These are phyloP conservation scores for Lepas anatifera DNA, from an alignment of 2,888 invertebrate genomes.

Conservation along the genomic window DNA sequence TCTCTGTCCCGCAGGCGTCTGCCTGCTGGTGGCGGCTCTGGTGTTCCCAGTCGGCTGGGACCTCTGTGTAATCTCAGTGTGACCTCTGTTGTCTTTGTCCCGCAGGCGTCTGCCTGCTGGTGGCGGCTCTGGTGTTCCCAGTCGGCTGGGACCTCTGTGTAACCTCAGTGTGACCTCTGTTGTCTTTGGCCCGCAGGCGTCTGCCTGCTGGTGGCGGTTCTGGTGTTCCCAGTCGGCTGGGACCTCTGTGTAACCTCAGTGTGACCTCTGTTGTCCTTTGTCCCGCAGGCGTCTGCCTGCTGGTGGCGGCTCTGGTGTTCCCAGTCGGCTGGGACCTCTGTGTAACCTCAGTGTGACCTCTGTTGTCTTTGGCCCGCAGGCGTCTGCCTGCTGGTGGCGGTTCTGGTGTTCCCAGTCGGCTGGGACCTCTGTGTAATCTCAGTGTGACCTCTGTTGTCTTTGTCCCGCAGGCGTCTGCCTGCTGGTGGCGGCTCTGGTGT, in stretches of 20 bases:
- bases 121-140: too few species aligned
- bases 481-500: too few species aligned
- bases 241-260: conserved; percentile 34
- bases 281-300: too few species aligned
- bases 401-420: conserved; percentile 77
- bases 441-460: too few species aligned
- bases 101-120: too few species aligned
- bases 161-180: neutral
- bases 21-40: conserved; percentile 74
- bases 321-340: neutral
- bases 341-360: conserved; percentile 2
- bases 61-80: conserved; percentile 19
- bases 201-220: conserved; percentile 74
- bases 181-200: conserved; percentile 47
- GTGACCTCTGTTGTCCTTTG: too few species aligned
- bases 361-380: conserved; percentile 43
- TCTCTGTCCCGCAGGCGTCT: conserved; percentile 49
- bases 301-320: too few species aligned
- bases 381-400: conserved; percentile 71
- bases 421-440: too few species aligned
- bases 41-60: conserved; percentile 89
- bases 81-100: too few species aligned
- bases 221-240: conserved; percentile 85
- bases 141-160: too few species aligned
- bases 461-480: too few species aligned